Evolutionary conservation across 1,140 invertebrate genomes (phyloP).

Genomic region (Magallana gigas): DNA sequence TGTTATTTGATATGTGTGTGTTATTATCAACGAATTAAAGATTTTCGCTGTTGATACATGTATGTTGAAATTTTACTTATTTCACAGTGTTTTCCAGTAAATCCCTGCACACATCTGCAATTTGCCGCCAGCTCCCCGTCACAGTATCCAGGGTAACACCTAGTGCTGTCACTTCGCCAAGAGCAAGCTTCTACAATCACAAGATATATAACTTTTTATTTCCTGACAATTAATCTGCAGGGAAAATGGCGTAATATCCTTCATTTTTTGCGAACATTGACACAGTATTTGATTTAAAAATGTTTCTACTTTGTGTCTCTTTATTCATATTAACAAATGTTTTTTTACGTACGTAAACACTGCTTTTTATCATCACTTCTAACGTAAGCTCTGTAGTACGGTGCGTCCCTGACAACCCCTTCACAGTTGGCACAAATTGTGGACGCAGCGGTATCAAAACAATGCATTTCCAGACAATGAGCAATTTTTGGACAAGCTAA

Average conservation of each 20-base stretch:
- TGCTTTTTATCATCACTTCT: background rate
- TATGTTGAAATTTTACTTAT: conserved; percentile 46
- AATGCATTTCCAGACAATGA: background rate
- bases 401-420: background rate
- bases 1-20: too few species aligned
- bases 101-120: conserved; percentile 53
- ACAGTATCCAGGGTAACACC: conserved; percentile 59
- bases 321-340: too few species aligned
- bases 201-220: background rate
- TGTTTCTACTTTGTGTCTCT: too few species aligned
- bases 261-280: too few species aligned
- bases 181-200: conserved; percentile 57
- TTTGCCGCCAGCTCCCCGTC: conserved; percentile 35
- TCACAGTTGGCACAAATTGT: conserved; percentile 21
- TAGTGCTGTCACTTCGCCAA: conserved; percentile 56
- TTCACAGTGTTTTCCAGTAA: conserved; percentile 54
- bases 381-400: background rate
- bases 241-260: too few species aligned
- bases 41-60: too few species aligned
- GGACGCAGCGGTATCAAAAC: background rate
- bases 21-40: too few species aligned
- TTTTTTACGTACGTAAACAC: background rate
- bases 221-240: too few species aligned
- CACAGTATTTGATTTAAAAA: too few species aligned
- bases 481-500: background rate